Percentiles rank a stretch among this genome's conserved stretches.
These are phyloP conservation scores for Zoanthus sansibaricus DNA, from an alignment of 92 coral and sea anemone genomes.

Conservation along the genomic window DNA sequence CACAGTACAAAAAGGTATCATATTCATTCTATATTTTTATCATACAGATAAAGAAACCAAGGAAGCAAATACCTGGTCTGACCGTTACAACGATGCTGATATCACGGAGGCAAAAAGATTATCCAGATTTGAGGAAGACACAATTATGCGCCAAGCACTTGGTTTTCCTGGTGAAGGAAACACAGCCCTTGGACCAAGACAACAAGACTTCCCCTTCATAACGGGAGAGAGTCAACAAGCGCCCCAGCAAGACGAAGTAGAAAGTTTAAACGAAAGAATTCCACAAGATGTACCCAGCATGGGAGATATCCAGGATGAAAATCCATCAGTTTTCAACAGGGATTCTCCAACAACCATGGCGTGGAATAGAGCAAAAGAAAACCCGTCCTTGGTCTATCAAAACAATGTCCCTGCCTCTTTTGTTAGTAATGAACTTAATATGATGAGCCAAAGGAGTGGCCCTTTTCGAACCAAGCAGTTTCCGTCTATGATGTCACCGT, in stretches of 20 bases:
- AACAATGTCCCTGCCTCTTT: neutral
- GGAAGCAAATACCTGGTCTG: slow-evolving; percentile 31
- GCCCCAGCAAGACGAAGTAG: neutral
- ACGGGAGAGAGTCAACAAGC: neutral
- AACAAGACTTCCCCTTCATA: slow-evolving; percentile 10
- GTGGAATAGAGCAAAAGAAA: slow-evolving; percentile 10
- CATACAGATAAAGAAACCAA: slow-evolving; percentile 23
- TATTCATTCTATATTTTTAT: neutral
- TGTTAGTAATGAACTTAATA: neutral
- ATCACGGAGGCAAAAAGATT: slow-evolving; percentile 36
- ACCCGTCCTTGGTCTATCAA: neutral
- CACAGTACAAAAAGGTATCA: too few species aligned
- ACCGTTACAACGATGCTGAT: slow-evolving; percentile 20
- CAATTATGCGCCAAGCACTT: slow-evolving; percentile 33
- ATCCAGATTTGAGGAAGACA: slow-evolving; percentile 41
- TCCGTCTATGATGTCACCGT: slow-evolving; percentile 14
- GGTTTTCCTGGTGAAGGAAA: slow-evolving; percentile 38
- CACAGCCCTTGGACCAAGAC: slow-evolving; percentile 22
- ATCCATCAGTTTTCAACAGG: slow-evolving; percentile 9
- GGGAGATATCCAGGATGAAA: neutral
- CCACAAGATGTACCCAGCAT: slow-evolving; percentile 11
- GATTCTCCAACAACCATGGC: neutral
- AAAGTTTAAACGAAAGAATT: neutral
- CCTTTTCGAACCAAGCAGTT: neutral
- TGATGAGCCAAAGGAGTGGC: slow-evolving; percentile 15